Evolutionary conservation across 2,888 invertebrate genomes (phyloP).

Genomic region (Trimorus sp.): DNA sequence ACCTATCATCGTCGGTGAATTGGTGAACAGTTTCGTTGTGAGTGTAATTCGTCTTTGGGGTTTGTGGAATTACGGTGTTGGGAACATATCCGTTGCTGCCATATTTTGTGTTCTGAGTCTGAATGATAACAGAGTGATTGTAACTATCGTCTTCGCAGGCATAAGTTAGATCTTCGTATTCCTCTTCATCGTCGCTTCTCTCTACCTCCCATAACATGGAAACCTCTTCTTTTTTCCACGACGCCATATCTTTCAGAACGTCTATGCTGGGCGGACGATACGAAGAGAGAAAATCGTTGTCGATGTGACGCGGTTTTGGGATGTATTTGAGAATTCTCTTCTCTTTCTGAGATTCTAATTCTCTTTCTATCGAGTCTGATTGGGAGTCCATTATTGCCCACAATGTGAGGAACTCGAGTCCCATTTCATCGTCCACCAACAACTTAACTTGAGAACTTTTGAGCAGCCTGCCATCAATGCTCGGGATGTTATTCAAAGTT

Average conservation of each 20-base stretch:
- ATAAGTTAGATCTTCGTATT: constrained; percentile 16
- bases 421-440: constrained; percentile 73
- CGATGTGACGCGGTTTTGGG: constrained; percentile 17
- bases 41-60: constrained; percentile 41
- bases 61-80: constrained; percentile 29
- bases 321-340: constrained; percentile 67
- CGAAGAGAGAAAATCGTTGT: constrained; percentile 57
- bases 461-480: constrained; percentile 52
- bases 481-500: constrained; percentile 14
- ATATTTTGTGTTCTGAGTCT: constrained; percentile 47
- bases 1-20: too few relatives aligned
- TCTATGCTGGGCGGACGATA: constrained; percentile 68
- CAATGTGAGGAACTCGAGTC: constrained; percentile 76
- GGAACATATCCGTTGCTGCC: constrained; percentile 1
- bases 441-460: constrained; percentile 73
- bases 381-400: constrained; percentile 75
- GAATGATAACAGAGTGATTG: constrained; percentile 18
- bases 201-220: constrained; percentile 7
- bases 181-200: constrained; percentile 30
- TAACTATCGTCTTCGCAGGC: constrained; percentile 12
- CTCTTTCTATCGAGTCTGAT: constrained; percentile 54
- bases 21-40: constrained; percentile 36
- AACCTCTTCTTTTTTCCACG: constrained; percentile 51
- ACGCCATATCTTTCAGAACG: constrained; percentile 16
- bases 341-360: too few relatives aligned